These are phyloP conservation scores for Napeogenes sylphis DNA, from an alignment of 2,888 invertebrate genomes.

Conservation along the genomic window DNA sequence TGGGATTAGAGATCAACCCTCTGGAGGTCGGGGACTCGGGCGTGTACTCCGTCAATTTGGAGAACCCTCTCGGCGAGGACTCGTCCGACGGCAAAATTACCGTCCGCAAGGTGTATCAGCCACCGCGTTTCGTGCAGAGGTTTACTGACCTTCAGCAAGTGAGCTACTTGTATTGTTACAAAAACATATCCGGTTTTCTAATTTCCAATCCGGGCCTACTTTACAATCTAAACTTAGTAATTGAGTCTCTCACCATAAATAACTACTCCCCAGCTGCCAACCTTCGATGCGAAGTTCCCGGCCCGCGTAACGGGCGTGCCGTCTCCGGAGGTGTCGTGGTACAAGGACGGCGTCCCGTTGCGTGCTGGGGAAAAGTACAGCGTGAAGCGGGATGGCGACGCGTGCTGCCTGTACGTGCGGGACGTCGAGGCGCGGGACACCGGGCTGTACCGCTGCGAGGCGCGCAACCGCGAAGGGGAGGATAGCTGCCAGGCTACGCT, in stretches of 20 bases:
- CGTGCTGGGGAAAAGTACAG: conserved; percentile 83
- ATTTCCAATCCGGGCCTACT: not conserved
- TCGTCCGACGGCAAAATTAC: conserved; percentile 82
- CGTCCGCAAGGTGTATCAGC: conserved; percentile 88
- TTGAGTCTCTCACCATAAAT: too few relatives aligned
- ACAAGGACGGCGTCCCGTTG: conserved; percentile 87
- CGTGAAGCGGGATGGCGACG: conserved; percentile 86
- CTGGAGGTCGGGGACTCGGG: conserved; percentile 86
- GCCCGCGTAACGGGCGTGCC: conserved; percentile 90
- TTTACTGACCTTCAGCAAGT: conserved; percentile 74
- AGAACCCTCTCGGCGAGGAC: conserved; percentile 87
- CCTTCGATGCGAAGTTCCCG: conserved; percentile 88
- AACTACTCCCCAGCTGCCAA: conserved; percentile 76
- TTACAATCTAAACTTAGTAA: too few relatives aligned
- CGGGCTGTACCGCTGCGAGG: conserved; percentile 86
- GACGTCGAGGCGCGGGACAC: conserved; percentile 82
- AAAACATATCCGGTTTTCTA: not conserved
- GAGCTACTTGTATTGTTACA: conserved; percentile 1
- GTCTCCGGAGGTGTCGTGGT: conserved; percentile 91
- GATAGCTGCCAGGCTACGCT: conserved; percentile 85
- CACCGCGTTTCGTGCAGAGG: conserved; percentile 87
- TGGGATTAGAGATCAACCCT: conserved; percentile 85
- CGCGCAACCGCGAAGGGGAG: conserved; percentile 88
- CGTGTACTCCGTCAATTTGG: conserved; percentile 84
- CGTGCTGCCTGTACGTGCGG: conserved; percentile 84